These are phyloP conservation scores for Nesometra sesokonis DNA, from an alignment of 35 echinoderm and acorn worm genomes.

Conservation along the genomic window DNA sequence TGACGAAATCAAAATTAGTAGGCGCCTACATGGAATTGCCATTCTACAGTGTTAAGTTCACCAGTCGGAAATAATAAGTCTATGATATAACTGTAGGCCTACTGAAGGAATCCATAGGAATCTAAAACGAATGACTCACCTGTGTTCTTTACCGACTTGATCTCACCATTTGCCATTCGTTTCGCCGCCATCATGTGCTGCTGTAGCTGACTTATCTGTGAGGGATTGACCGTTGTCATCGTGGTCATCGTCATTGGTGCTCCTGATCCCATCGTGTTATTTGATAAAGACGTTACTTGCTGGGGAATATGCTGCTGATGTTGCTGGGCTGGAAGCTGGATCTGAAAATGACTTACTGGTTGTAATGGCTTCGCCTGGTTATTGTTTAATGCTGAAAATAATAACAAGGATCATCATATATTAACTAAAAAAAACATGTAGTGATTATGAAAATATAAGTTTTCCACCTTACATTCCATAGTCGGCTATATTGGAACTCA, in stretches of 20 bases:
- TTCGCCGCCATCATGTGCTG: not conserved
- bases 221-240: not conserved
- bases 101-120: too few species aligned
- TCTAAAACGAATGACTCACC: not conserved
- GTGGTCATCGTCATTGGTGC: not conserved
- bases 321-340: not conserved
- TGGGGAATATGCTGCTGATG: not conserved
- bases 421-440: too few species aligned
- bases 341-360: not conserved
- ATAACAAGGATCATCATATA: too few species aligned
- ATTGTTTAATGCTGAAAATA: not conserved
- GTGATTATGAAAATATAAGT: too few species aligned
- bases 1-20: too few species aligned
- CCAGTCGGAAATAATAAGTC: too few species aligned
- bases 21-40: too few species aligned
- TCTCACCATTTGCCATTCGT: not conserved
- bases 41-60: too few species aligned
- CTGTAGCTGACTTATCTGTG: not conserved
- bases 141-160: not conserved
- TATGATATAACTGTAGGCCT: too few species aligned
- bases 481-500: too few species aligned
- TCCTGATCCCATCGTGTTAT: not conserved
- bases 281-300: not conserved
- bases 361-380: not conserved
- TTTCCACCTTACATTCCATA: too few species aligned